Percentiles rank a stretch among this genome's conserved stretches.
Conservation (phyloP, 1,140 invertebrate genomes). For the Hycleus phaleratus region DNA sequence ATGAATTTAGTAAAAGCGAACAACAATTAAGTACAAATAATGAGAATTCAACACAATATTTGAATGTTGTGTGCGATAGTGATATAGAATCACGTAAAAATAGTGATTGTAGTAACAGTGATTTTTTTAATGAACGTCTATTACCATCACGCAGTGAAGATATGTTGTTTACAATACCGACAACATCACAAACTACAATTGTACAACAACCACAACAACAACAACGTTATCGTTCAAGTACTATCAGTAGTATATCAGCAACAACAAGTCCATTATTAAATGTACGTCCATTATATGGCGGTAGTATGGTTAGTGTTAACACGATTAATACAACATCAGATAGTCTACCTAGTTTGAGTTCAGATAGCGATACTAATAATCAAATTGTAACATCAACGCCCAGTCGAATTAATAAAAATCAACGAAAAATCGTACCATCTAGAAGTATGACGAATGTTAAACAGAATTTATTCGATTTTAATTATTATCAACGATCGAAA, state of each 20-base stretch:
- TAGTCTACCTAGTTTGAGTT: slow-evolving; percentile 53
- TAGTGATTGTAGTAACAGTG: slow-evolving; percentile 51
- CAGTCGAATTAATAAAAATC: slow-evolving; percentile 4
- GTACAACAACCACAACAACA: slow-evolving; percentile 8
- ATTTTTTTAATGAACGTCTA: slow-evolving; percentile 47
- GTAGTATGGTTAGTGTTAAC: slow-evolving; percentile 50
- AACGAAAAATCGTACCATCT: slow-evolving; percentile 33
- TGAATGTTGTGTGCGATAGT: slow-evolving; percentile 38
- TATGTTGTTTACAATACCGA: slow-evolving; percentile 53
- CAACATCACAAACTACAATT: slow-evolving; percentile 14
- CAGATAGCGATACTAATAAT: slow-evolving; percentile 45
- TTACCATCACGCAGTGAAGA: slow-evolving; percentile 63
- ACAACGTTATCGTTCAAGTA: slow-evolving; percentile 43
- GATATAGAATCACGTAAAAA: slow-evolving; percentile 52
- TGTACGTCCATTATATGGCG: slow-evolving; percentile 52
- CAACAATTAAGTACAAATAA: slow-evolving; percentile 57
- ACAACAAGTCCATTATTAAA: slow-evolving; percentile 59
- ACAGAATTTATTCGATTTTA: slow-evolving; percentile 40
- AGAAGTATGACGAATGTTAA: slow-evolving; percentile 39
- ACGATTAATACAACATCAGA: slow-evolving; percentile 46
- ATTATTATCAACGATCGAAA: slow-evolving; percentile 29
- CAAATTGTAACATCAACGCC: slow-evolving; percentile 19
- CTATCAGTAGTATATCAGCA: slow-evolving; percentile 52
- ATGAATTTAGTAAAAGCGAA: slow-evolving; percentile 76
- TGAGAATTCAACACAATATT: slow-evolving; percentile 47